Evolutionary conservation across 1,140 invertebrate species (phyloP).

Genomic region (Zaprionus taronus): DNA sequence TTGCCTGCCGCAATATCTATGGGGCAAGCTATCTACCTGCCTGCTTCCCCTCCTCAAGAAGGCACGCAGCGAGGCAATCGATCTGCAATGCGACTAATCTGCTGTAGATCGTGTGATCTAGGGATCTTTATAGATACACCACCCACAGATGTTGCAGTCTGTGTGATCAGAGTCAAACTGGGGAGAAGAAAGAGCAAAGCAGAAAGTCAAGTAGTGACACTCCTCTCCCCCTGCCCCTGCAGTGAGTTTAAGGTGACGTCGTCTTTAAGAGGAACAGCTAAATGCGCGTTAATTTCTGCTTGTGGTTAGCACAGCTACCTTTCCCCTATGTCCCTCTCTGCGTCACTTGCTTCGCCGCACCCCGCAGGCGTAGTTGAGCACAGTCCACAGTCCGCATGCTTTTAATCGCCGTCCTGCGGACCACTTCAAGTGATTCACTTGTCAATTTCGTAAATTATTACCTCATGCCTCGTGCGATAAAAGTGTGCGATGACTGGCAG

Average conservation of each 20-base stretch:
- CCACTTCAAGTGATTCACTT: conserved; percentile 66
- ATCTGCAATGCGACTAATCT: background rate
- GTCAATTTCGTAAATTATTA: conserved; percentile 80
- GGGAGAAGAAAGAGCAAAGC: conserved; percentile 59
- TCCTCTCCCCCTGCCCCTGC: conserved; percentile 47
- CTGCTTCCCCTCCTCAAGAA: background rate
- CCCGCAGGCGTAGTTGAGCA: background rate
- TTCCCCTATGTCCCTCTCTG: background rate
- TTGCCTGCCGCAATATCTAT: conserved; percentile 17
- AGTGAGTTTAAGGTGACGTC: conserved; percentile 55
- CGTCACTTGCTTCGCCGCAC: background rate
- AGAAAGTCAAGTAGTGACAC: conserved; percentile 69
- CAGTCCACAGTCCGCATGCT: background rate
- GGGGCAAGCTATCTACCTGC: background rate
- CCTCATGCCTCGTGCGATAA: conserved; percentile 59
- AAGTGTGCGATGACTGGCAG: conserved; percentile 35
- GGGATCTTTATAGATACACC: too few species aligned
- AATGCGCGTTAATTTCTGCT: conserved; percentile 77
- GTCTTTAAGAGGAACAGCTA: conserved; percentile 71
- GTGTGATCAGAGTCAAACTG: conserved; percentile 5
- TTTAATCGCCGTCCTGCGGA: conserved; percentile 13
- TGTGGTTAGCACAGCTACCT: background rate
- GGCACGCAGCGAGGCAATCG: background rate
- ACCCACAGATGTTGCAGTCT: too few species aligned
- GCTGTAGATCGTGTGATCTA: background rate